Evolutionary conservation across 2,888 invertebrate species (phyloP), one percentile per base, ranked within the genome.

Genomic region (Mylabris sibirica): DNA sequence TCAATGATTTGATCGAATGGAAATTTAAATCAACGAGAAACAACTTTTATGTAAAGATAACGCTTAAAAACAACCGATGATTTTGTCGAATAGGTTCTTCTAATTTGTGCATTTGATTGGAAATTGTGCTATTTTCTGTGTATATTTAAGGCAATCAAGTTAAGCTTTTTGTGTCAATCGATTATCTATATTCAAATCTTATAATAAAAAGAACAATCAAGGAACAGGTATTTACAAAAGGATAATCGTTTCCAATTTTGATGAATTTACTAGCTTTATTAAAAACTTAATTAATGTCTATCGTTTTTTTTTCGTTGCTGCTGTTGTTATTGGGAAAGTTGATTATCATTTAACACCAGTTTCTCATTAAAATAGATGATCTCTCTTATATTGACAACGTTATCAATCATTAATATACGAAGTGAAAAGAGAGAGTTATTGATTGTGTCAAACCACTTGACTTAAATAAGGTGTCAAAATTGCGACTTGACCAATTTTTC

Each of bases 361-460:
- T 44, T 59, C 63, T 68, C 65, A 68, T 68, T 68, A 68, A 68
- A 68, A 68, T 24, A 68, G 64, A 61, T 64, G 61, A 35, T 68
- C 64, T 64, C 30, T 24, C 20, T 68, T 59, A 67, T 67, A 67
- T 30, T 41, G 61, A 41, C 61, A 61, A 60, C 30, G 34, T 60
- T 65, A 68, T 65, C 68, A 65, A 60, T 68, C 68, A 68, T 65
- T 57, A 57, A 24, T 24, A 57, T 14, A 24, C 57, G 4, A n/a
- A 57, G 6, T 12, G 24, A 20, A 57, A 57, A 24, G 57, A 24
- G 57, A 24, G 57, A 57, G 17, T 24, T 57, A 57, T 57, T 57
- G 57, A 57, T 57, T 57, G 57, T 57, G 57, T 57, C 57, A 57
- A 30, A 24, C 57, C 57, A 57, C 57, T 57, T 57, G 57, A 57